phyloP scores from a whole-genome alignment of 2,113 vertebrate genomes.

The Phylloscopus trochiloides region DNA sequence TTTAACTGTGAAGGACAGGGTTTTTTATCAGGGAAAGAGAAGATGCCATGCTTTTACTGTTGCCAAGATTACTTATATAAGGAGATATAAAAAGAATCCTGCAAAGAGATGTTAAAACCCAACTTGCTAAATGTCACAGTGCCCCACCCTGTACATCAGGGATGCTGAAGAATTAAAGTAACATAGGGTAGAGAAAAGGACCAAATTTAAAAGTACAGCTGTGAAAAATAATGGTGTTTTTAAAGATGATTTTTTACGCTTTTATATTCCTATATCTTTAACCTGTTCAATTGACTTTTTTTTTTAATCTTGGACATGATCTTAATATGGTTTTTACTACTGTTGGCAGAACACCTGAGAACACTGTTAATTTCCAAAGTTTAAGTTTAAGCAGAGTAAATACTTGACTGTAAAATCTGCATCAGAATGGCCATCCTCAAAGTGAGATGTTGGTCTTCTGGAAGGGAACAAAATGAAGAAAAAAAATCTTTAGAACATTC shows the following conservation, averaged over 20 bases:
- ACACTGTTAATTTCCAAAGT: not conserved
- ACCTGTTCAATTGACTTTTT: not conserved
- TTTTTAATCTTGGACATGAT: not conserved
- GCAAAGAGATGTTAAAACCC: not conserved
- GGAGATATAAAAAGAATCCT: not conserved
- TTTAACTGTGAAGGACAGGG: not conserved
- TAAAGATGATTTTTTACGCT: not conserved
- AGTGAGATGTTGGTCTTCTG: not conserved
- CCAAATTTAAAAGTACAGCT: not conserved
- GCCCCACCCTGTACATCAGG: not conserved
- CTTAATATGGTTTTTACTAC: not conserved
- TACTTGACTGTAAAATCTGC: not conserved
- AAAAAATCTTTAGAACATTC: not conserved
- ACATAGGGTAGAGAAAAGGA: not conserved
- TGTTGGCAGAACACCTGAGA: not conserved
- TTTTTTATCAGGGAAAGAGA: not conserved
- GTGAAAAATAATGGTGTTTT: not conserved
- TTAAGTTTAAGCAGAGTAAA: not conserved
- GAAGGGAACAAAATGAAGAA: not conserved
- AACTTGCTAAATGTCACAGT: not conserved
- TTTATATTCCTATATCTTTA: not conserved
- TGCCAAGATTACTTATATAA: slow-evolving; percentile 15
- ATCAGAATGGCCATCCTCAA: not conserved
- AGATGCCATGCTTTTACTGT: not conserved
- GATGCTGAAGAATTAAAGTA: not conserved